Conservation (phyloP, 2,888 invertebrate genomes). For the Mongoloraphidia duomilia region DNA sequence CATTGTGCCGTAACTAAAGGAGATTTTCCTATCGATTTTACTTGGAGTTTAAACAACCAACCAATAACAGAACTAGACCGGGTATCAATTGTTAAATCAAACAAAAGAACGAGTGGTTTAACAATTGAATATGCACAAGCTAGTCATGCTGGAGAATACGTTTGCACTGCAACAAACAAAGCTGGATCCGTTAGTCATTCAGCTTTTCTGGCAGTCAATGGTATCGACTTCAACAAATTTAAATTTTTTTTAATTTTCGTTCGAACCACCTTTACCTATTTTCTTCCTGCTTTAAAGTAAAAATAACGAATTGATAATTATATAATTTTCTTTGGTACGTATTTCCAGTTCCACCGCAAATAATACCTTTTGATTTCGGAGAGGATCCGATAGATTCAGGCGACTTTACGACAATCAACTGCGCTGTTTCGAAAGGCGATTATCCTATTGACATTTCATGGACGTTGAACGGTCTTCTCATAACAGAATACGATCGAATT, state of each 20-base stretch:
- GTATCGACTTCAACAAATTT: slow-evolving; percentile 30
- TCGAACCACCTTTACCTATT: background rate
- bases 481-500: slow-evolving; percentile 34
- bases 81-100: slow-evolving; percentile 10
- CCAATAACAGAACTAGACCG: slow-evolving; percentile 28
- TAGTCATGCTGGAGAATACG: slow-evolving; percentile 40
- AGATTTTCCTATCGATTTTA: slow-evolving; percentile 57
- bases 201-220: slow-evolving; percentile 44
- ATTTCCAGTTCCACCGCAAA: slow-evolving; percentile 40
- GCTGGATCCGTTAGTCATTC: slow-evolving; percentile 22
- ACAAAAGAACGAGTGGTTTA: slow-evolving; percentile 30
- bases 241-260: too few species aligned
- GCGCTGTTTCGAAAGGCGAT: slow-evolving; percentile 56
- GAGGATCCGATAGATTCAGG: slow-evolving; percentile 48
- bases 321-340: too few species aligned
- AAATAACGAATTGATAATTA: too few species aligned
- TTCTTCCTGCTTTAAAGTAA: too few species aligned
- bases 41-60: slow-evolving; percentile 59
- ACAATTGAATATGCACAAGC: slow-evolving; percentile 41
- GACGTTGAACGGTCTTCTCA: slow-evolving; percentile 49
- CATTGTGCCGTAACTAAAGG: slow-evolving; percentile 45
- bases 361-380: slow-evolving; percentile 52
- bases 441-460: slow-evolving; percentile 54
- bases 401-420: slow-evolving; percentile 47
- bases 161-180: slow-evolving; percentile 33